Conservation (phyloP, 2,113 vertebrate genomes). For the Peucedramus taeniatus region DNA sequence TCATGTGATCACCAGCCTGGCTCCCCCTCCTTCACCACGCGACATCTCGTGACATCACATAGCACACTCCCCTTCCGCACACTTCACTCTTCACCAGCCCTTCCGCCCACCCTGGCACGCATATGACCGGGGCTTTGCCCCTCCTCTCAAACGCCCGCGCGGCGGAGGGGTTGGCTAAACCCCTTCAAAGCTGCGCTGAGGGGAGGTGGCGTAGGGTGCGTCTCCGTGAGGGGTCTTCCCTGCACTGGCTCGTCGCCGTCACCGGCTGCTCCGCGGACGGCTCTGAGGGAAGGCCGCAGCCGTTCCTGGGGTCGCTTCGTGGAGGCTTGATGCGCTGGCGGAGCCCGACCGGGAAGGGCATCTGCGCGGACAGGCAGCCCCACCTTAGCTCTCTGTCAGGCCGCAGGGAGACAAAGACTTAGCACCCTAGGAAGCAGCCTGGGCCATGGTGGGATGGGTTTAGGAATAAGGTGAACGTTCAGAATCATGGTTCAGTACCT, state of each 20-base stretch:
- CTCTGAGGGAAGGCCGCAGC: not conserved
- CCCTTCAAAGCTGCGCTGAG: not conserved
- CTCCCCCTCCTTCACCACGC: not conserved
- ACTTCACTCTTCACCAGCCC: not conserved
- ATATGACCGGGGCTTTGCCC: not conserved
- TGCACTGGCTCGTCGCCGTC: not conserved
- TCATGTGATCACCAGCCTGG: not conserved
- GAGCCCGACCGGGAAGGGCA: not conserved
- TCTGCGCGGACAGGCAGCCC: not conserved
- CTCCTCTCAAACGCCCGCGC: not conserved
- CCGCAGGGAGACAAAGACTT: not conserved
- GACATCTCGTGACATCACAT: not conserved
- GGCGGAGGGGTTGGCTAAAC: not conserved
- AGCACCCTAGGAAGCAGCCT: not conserved
- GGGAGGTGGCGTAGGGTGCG: not conserved
- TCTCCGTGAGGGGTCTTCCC: not conserved
- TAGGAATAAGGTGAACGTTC: not conserved
- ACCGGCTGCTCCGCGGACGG: not conserved
- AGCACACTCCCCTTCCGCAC: not conserved
- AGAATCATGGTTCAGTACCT: not conserved
- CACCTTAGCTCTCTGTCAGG: not conserved
- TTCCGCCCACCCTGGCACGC: not conserved
- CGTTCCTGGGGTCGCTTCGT: not conserved
- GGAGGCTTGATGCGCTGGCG: not conserved
- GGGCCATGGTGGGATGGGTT: not conserved